Percentiles rank a stretch among this genome's conserved stretches.
phyloP scores from a whole-genome alignment of 2,797 vertebrate genomes.

The Sebastes iracundus region DNA sequence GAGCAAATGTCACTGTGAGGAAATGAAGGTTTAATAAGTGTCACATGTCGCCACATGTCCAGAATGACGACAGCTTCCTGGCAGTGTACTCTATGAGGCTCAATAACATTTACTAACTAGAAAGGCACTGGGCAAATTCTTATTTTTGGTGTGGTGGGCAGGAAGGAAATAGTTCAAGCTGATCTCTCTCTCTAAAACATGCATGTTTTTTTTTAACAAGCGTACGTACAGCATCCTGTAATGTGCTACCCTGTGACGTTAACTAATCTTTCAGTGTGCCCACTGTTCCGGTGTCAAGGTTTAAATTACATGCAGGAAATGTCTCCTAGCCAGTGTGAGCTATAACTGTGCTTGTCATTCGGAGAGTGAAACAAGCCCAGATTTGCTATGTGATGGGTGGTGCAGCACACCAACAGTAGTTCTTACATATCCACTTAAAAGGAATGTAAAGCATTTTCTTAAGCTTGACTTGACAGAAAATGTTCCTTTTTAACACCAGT shows the following conservation, averaged over 20 bases:
- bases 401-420: not conserved
- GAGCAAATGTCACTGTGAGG: constrained; percentile 8
- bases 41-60: not conserved
- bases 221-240: not conserved
- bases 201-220: not conserved
- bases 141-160: not conserved
- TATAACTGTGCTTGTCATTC: not conserved
- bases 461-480: not conserved
- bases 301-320: not conserved
- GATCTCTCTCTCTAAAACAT: not conserved
- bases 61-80: not conserved
- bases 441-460: not conserved
- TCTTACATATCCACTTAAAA: not conserved
- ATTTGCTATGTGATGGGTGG: not conserved
- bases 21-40: constrained; percentile 1
- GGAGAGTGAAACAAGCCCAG: not conserved
- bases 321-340: not conserved
- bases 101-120: not conserved
- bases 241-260: not conserved
- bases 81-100: not conserved
- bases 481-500: not conserved
- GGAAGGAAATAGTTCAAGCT: not conserved
- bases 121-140: not conserved
- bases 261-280: not conserved
- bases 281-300: not conserved